These are phyloP conservation scores for Clarias macrocephalus DNA, from an alignment of 2,113 vertebrate genomes.

Conservation along the genomic window DNA sequence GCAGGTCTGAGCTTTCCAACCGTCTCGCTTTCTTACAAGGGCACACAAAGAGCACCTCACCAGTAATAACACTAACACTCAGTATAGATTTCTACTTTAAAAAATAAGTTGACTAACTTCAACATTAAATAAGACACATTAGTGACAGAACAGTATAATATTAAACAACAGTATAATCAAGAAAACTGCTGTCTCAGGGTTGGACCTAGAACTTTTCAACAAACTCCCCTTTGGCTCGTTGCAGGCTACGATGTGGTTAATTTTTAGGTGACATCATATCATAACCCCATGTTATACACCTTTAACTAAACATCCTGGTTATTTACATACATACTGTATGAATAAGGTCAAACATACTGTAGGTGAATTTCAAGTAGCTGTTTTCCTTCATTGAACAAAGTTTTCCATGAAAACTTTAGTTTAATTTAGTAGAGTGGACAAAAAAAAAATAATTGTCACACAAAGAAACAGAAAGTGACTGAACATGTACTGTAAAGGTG, in stretches of 20 bases:
- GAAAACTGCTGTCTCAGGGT: not conserved
- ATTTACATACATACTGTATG: constrained; percentile 5
- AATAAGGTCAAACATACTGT: not conserved
- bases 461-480: constrained; percentile 15
- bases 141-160: not conserved
- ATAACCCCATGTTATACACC: constrained; percentile 23
- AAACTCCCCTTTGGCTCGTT: not conserved
- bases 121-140: not conserved
- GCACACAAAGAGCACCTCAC: not conserved
- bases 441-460: not conserved
- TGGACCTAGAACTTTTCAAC: constrained; percentile 4
- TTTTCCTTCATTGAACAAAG: constrained; percentile 9
- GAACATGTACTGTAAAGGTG: not conserved
- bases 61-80: not conserved
- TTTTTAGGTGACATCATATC: constrained; percentile 14
- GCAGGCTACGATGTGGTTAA: not conserved
- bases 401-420: not conserved
- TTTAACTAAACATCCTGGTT: not conserved
- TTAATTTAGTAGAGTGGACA: not conserved
- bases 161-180: not conserved
- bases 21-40: constrained; percentile 26
- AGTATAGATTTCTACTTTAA: not conserved
- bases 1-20: constrained; percentile 5
- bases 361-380: not conserved
- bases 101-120: not conserved